Base-by-base conservation (phyloP, 2,797 vertebrate genomes). In the Chrysocyon brachyurus region DNA sequence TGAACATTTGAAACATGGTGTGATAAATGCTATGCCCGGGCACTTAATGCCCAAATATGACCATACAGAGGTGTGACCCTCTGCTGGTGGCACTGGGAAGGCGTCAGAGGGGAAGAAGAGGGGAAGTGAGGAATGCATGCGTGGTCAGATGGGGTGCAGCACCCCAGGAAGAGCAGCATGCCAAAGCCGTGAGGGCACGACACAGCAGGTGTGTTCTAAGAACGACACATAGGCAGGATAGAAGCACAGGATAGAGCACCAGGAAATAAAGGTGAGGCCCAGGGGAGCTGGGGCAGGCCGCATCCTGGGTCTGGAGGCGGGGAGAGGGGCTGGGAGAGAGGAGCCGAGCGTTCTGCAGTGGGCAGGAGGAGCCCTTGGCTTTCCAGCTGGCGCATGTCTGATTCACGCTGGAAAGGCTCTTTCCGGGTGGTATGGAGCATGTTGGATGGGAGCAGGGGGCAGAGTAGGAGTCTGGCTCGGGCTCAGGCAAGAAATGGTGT, bases 131-230 rank as follows among this genome's bases (percentile, higher is more conserved):
- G 54, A 64, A 19, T 2, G 3, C 7, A 26, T 66, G 14, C 10
- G 6, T 49, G 19, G 36, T 28, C 2, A 0, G 0, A 0, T 40
- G 16, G 49, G 52, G 3, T 19, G 3, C 56, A 33, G 33, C 2
- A 4, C 17, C 31, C 73, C 61, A 5, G 12, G 31, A 54, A 57
- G 5, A 22, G 63, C 4, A 0, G 31, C 40, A 3, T 2, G 21
- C 12, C 5, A 4, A 12, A 61, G 64, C 12, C 33, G 1, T 0
- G 6, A 28, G 63, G 61, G 5, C 28, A 5, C 0, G 6, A 15
- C 63, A 59, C 0, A 3, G 8, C 54, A 31, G n/a, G 7, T 2
- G 21, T 7, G 6, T 11, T 22, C 83, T 46, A 19, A 54, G 79
- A 66, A 17, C n/a, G 33, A 63, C 33, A 12, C 59, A 61, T 57